Evolutionary conservation across 2,113 vertebrate species (phyloP).

Genomic region (Phylloscopus trochiloides): DNA sequence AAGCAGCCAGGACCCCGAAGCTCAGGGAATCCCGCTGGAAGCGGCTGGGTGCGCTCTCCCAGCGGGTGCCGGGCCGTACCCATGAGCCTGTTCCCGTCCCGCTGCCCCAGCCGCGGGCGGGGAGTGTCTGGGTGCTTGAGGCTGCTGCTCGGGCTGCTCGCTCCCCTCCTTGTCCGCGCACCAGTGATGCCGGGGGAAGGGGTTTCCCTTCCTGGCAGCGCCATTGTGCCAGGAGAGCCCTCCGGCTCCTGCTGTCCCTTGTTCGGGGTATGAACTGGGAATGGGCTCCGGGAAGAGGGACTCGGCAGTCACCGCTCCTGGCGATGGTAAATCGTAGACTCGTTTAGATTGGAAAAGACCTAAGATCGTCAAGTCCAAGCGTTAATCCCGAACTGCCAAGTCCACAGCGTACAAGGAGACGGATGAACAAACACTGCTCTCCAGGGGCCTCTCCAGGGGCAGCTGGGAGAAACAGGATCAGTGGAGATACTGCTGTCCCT

Average conservation of each 20-base stretch:
- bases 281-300: background rate
- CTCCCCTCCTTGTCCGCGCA: background rate
- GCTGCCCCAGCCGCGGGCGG: background rate
- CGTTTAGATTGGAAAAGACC: background rate
- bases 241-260: background rate
- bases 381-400: background rate
- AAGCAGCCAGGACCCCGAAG: fast-evolving
- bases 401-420: background rate
- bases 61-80: too few species aligned
- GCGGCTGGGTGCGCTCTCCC: background rate
- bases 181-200: background rate
- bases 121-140: background rate
- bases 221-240: background rate
- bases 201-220: background rate
- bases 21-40: background rate
- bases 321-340: background rate
- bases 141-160: background rate
- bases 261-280: background rate
- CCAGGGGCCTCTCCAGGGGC: background rate
- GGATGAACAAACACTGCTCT: background rate
- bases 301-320: background rate
- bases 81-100: background rate
- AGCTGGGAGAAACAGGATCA: background rate
- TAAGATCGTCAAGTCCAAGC: background rate
- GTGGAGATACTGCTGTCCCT: background rate